Conservation (phyloP, 2,113 vertebrate species). For the Datnioides undecimradiatus region DNA sequence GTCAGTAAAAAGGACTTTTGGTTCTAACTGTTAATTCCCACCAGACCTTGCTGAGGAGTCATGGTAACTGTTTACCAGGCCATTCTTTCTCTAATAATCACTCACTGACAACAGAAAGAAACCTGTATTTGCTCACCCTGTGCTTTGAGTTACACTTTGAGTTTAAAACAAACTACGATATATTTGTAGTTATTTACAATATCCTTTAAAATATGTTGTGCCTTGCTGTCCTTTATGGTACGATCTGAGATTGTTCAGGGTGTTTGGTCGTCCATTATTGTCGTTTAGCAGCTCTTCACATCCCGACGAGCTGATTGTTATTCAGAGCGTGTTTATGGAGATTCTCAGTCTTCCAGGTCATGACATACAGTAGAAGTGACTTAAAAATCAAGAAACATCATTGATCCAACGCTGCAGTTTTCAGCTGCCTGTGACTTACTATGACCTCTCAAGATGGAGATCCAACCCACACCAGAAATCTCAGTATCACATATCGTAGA, state of each 20-base stretch:
- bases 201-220: background rate
- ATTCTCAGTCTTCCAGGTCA: background rate
- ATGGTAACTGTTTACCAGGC: conserved; percentile 46
- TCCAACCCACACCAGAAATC: background rate
- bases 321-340: conserved; percentile 27
- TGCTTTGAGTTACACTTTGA: background rate
- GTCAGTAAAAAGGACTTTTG: conserved; percentile 34
- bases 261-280: background rate
- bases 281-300: background rate
- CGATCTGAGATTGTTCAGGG: background rate
- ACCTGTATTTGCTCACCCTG: conserved; percentile 30
- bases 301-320: conserved; percentile 47
- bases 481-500: too few species aligned
- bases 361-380: conserved; percentile 25
- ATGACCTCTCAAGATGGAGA: background rate
- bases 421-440: background rate
- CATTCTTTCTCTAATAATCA: conserved; percentile 23
- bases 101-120: conserved; percentile 27
- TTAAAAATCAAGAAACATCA: background rate
- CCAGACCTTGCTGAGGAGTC: conserved; percentile 40
- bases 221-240: background rate
- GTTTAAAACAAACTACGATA: background rate
- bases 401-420: background rate
- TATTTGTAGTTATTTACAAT: background rate
- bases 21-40: conserved; percentile 50